Conservation (phyloP, 1,140 invertebrate species). For the Orius laevigatus region DNA sequence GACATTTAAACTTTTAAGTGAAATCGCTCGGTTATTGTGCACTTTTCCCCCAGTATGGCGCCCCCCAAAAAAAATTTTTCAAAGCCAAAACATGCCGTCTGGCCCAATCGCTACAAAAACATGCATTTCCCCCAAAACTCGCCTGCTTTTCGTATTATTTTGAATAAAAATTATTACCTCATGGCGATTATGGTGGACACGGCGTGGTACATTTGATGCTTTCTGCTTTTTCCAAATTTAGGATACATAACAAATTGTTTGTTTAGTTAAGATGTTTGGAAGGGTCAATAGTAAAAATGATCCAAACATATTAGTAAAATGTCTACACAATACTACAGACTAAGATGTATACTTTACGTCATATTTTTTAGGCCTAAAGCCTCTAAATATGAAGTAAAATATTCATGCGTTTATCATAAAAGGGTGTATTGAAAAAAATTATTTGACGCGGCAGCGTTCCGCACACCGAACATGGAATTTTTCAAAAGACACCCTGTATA, state of each 20-base stretch:
- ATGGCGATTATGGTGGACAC: conserved; percentile 78
- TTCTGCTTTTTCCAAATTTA: conserved; percentile 31
- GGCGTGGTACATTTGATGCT: conserved; percentile 80
- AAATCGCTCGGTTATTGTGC: too few relatives aligned
- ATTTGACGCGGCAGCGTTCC: too few relatives aligned
- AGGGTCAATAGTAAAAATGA: conserved; percentile 15
- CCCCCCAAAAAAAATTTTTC: too few relatives aligned
- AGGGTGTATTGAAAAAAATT: too few relatives aligned
- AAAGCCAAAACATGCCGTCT: not conserved
- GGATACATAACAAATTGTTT: too few relatives aligned
- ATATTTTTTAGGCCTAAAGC: too few relatives aligned
- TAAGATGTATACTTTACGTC: not conserved
- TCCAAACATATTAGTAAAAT: conserved; percentile 5
- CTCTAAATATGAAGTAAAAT: too few relatives aligned
- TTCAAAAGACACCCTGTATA: not conserved
- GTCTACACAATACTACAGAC: conserved; percentile 1
- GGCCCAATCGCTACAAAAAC: too few relatives aligned
- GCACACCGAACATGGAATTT: too few relatives aligned
- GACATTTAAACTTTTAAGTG: too few relatives aligned
- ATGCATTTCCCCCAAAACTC: not conserved
- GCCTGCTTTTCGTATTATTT: not conserved
- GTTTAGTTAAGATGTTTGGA: conserved; percentile 4
- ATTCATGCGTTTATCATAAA: too few relatives aligned
- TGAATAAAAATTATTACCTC: conserved; percentile 45
- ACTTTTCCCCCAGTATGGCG: too few relatives aligned